phyloP scores from a whole-genome alignment of 2,797 vertebrate genomes.

The Rhabdomys pumilio region DNA sequence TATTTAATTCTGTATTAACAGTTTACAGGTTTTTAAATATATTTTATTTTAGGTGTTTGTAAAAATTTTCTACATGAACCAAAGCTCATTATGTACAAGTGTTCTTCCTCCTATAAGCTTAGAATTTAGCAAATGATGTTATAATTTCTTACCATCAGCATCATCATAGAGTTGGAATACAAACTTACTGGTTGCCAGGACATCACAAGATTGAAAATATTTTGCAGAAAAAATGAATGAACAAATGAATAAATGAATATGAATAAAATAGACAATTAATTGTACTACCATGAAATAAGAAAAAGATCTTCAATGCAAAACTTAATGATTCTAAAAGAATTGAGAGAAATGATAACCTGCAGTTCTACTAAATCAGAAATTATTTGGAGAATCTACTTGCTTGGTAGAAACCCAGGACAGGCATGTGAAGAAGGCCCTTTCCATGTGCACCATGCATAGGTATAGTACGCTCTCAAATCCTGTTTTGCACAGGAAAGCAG shows the following conservation, averaged over 20 bases:
- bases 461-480: constrained; percentile 35
- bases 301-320: not conserved
- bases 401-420: too few species aligned
- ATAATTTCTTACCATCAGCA: not conserved
- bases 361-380: not conserved
- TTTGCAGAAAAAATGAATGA: not conserved
- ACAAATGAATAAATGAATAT: not conserved
- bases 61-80: not conserved
- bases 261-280: not conserved
- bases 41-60: not conserved
- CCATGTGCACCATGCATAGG: constrained; percentile 3
- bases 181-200: not conserved
- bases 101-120: not conserved
- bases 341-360: not conserved
- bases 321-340: not conserved
- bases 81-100: not conserved
- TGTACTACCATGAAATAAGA: not conserved
- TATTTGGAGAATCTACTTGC: not conserved
- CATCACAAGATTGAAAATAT: not conserved
- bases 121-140: not conserved
- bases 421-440: not conserved
- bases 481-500: constrained; percentile 51
- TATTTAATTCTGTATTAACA: not conserved
- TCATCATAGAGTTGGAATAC: not conserved
- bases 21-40: not conserved